phyloP scores from a whole-genome alignment of 2,888 invertebrate species.

The Acanthococcus lagerstroemiae region DNA sequence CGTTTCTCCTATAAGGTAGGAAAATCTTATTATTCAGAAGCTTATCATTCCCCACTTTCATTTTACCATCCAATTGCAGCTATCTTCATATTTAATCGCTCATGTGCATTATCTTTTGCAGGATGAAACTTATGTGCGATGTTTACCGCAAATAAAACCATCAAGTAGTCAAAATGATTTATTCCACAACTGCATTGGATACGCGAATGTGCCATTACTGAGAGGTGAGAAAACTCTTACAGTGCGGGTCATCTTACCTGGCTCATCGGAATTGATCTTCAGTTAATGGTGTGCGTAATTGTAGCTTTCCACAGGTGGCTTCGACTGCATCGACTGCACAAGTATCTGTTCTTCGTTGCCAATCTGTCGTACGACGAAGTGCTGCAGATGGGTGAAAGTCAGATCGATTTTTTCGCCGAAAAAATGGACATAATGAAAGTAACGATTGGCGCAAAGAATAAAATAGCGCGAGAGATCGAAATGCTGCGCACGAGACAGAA shows the following conservation, averaged over 20 bases:
- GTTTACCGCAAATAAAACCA: background rate
- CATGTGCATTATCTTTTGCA: background rate
- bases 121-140: background rate
- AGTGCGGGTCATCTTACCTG: background rate
- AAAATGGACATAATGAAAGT: background rate
- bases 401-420: background rate
- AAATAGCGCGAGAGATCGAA: background rate
- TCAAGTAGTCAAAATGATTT: background rate
- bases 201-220: background rate
- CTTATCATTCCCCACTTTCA: background rate
- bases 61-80: background rate
- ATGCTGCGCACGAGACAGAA: background rate
- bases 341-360: constrained; percentile 6
- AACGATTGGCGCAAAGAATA: background rate
- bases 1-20: background rate
- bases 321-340: constrained; percentile 3
- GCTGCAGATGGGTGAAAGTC: background rate
- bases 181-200: background rate
- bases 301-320: constrained; percentile 10
- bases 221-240: background rate
- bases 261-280: too few species aligned
- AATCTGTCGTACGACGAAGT: background rate
- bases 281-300: background rate
- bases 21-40: background rate
- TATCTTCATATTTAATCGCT: too few species aligned